Evolutionary conservation across 2,113 vertebrate species (phyloP).

Genomic region (Xiphophorus maculatus): DNA sequence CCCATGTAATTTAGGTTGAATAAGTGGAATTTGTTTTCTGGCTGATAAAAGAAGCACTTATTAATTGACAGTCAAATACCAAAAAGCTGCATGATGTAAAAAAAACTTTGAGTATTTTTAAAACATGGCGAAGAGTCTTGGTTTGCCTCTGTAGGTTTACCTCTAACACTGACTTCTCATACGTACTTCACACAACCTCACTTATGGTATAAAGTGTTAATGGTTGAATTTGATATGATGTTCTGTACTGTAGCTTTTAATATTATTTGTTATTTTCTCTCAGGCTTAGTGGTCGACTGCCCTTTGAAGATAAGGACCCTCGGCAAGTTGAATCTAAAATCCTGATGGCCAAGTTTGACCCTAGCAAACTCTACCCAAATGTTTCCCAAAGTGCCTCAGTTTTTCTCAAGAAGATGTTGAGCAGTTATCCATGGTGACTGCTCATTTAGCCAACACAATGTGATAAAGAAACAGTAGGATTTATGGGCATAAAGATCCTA

Average conservation of each 20-base stretch:
- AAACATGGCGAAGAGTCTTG: no score
- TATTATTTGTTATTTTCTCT: not conserved
- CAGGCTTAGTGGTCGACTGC: constrained; percentile 93
- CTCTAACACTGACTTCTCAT: no score
- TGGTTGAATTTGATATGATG: no score
- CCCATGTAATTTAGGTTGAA: no score
- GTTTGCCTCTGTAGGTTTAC: no score
- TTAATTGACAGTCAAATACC: no score
- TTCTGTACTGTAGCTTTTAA: not conserved
- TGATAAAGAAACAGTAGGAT: not conserved
- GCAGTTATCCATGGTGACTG: constrained; percentile 91
- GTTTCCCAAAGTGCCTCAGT: constrained; percentile 93
- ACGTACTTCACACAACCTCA: no score
- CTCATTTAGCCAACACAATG: not conserved
- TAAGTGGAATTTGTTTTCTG: no score
- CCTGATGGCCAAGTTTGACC: constrained; percentile 89
- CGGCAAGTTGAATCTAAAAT: constrained; percentile 87
- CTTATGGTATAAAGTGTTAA: no score
- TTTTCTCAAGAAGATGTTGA: constrained; percentile 92
- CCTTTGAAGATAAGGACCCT: constrained; percentile 88
- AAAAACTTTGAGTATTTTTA: no score
- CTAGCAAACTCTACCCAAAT: constrained; percentile 90
- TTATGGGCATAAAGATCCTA: not conserved
- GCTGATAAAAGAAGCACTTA: no score
- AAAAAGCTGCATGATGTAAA: no score